Conservation (phyloP, 2,888 invertebrate genomes). For the Pedicia rivosa region DNA sequence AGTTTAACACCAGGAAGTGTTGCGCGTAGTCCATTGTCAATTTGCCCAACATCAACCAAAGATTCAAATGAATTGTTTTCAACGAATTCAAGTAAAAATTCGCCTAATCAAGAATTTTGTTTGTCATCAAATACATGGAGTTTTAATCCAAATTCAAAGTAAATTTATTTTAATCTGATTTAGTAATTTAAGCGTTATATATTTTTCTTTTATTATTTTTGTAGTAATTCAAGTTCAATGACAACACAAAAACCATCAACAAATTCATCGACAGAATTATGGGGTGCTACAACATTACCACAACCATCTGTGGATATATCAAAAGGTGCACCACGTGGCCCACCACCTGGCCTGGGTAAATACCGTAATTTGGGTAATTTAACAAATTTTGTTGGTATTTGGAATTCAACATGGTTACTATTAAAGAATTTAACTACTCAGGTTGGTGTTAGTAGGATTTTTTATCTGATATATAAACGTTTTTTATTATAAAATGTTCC, state of each 20-base stretch:
- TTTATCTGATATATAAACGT: slow-evolving; percentile 2
- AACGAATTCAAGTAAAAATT: slow-evolving; percentile 48
- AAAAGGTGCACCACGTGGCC: slow-evolving; percentile 38
- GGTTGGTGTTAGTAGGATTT: slow-evolving; percentile 32
- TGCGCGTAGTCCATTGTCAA: slow-evolving; percentile 71
- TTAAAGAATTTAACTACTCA: slow-evolving; percentile 87
- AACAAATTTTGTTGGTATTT: slow-evolving; percentile 24
- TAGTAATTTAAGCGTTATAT: too few species aligned
- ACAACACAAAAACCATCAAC: slow-evolving; percentile 3
- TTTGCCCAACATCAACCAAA: slow-evolving; percentile 63
- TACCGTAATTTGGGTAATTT: slow-evolving; percentile 26
- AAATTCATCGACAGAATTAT: slow-evolving; percentile 38
- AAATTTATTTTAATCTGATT: too few species aligned
- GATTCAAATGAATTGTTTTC: slow-evolving; percentile 64
- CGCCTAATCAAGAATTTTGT: slow-evolving; percentile 49
- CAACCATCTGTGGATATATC: background rate
- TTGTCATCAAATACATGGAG: slow-evolving; percentile 81
- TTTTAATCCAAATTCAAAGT: slow-evolving; percentile 45
- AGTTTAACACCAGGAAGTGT: too few species aligned
- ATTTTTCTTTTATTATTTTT: too few species aligned
- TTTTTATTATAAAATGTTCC: too few species aligned
- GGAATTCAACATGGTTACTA: slow-evolving; percentile 67
- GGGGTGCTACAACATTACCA: slow-evolving; percentile 31
- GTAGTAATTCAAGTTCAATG: background rate
- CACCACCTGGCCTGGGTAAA: slow-evolving; percentile 46